A percentile compares a stretch with the other conserved stretches of the same genome.
Evolutionary conservation across 1,140 invertebrate species (phyloP).

Genomic region (Macrosteles quadrilineatus): DNA sequence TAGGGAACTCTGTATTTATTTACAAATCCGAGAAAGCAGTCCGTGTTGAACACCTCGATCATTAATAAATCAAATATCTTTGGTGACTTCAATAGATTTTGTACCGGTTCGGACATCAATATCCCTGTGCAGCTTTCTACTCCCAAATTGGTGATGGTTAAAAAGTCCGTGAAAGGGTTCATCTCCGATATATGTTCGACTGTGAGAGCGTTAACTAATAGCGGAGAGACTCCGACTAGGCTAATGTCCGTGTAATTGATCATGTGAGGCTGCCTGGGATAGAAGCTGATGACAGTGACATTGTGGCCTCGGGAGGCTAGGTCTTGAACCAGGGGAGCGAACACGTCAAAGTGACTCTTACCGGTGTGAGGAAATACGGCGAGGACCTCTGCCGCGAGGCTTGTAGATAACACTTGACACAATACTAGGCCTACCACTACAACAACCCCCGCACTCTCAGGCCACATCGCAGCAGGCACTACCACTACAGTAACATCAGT

Average conservation of each 20-base stretch:
- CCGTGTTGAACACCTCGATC: slow-evolving; percentile 43
- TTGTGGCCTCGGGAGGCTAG: slow-evolving; percentile 46
- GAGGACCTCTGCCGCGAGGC: slow-evolving; percentile 39
- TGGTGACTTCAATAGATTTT: slow-evolving; percentile 52
- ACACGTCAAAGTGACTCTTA: slow-evolving; percentile 48
- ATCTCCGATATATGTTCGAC: not conserved
- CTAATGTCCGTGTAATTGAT: slow-evolving; percentile 56
- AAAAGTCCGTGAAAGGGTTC: slow-evolving; percentile 6
- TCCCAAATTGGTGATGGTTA: slow-evolving; percentile 8
- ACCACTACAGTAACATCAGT: too few species aligned
- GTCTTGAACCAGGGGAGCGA: slow-evolving; percentile 44
- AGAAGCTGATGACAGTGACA: slow-evolving; percentile 48
- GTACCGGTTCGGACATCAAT: slow-evolving; percentile 46
- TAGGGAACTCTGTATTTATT: slow-evolving; percentile 58
- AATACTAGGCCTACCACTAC: too few species aligned
- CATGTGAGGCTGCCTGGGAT: slow-evolving; percentile 51
- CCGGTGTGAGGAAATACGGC: slow-evolving; percentile 44
- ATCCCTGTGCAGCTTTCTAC: not conserved
- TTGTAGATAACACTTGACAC: too few species aligned
- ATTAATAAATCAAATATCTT: slow-evolving; percentile 46
- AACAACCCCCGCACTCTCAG: too few species aligned
- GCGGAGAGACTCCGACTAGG: slow-evolving; percentile 26
- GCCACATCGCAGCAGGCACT: too few species aligned
- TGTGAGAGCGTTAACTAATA: not conserved
- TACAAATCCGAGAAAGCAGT: slow-evolving; percentile 41